Conservation (phyloP, 30 jellyfish, hydroid and myxozoan genomes). For the Rhopilema esculentum region DNA sequence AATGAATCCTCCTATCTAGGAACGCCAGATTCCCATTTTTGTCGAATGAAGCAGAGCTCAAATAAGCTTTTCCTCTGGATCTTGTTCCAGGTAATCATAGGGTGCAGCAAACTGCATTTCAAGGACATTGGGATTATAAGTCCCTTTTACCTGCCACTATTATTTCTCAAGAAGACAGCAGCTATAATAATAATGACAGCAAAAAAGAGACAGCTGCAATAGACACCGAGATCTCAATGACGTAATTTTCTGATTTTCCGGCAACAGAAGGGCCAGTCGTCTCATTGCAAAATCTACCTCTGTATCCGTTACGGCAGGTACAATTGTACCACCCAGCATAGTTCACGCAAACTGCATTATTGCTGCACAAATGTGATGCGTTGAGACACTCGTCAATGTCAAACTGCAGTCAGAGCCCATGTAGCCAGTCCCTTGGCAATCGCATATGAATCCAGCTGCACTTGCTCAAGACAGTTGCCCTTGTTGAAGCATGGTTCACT, state of each 20-base stretch:
- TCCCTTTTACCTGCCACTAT: conserved; percentile 61
- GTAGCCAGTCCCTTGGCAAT: conserved; percentile 65
- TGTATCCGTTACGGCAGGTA: conserved; percentile 30
- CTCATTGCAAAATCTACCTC: conserved; percentile 52
- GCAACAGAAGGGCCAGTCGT: conserved; percentile 12
- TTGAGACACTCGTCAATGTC: conserved; percentile 59
- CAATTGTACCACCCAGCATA: conserved; percentile 57
- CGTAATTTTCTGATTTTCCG: conserved; percentile 16
- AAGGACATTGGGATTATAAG: conserved; percentile 59
- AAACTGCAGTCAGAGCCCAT: conserved; percentile 20
- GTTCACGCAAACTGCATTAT: conserved; percentile 47
- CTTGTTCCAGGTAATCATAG: conserved; percentile 54
- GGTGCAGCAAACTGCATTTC: conserved; percentile 80
- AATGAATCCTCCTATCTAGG: neutral
- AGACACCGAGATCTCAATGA: conserved; percentile 44
- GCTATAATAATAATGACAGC: conserved; percentile 27
- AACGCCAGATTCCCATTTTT: neutral
- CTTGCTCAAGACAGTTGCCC: conserved; percentile 24
- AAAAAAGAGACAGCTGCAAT: conserved; percentile 17
- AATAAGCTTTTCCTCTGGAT: conserved; percentile 77
- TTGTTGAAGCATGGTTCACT: conserved; percentile 53
- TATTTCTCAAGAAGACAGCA: conserved; percentile 36
- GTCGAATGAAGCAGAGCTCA: neutral
- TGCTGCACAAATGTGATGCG: conserved; percentile 11
- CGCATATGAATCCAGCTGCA: conserved; percentile 25